Base-by-base conservation (phyloP, 2,888 invertebrate species). In the Desoria tigrina region DNA sequence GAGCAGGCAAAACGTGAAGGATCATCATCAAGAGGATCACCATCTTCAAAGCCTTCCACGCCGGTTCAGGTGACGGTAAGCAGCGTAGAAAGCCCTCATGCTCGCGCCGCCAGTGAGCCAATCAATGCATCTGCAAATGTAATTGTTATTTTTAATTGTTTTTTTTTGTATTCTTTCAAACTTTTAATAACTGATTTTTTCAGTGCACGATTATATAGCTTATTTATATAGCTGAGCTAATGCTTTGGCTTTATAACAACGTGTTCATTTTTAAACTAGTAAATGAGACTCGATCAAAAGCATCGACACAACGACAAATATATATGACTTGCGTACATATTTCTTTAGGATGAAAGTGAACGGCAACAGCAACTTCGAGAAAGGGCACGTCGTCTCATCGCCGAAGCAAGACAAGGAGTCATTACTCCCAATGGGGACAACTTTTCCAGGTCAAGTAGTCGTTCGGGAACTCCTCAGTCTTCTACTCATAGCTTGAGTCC, bases 331-430 rank as follows among this genome's bases (percentile, higher is more conserved):
- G n/a, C n/a, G n/a, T n/a, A n/a, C n/a, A n/a, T n/a, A n/a, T n/a
- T n/a, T 42, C 42, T 21, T 32, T 82, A 86, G 84, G 86, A 86
- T 63, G 90, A 94, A 80, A 91, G 92, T 78, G 94, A 94, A 78
- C 85, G 94, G 76, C 93, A 94, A 79, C 87, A 87, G 65, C 88
- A 90, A 79, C 81, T 96, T 73, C 84, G 92, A 7, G 95, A 95
- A 80, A 84, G 94, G 79, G 96, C 96, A 66, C 86, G 94, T 75
- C 87, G 89, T 78, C 83, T 96, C 61, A 94, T 96, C 67, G 92
- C 92, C 0, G 93, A 94, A 79, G 92, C 92, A 1, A 84, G 90
- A 76, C 84, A 84, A 81, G 86, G 86, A 37, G 82, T 80, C 21
- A 81, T 83, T 27, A 79, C 80, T 51, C 79, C 82, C 49, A 60